Conservation (phyloP, 2,113 vertebrate species). For the Cavia aperea region DNA sequence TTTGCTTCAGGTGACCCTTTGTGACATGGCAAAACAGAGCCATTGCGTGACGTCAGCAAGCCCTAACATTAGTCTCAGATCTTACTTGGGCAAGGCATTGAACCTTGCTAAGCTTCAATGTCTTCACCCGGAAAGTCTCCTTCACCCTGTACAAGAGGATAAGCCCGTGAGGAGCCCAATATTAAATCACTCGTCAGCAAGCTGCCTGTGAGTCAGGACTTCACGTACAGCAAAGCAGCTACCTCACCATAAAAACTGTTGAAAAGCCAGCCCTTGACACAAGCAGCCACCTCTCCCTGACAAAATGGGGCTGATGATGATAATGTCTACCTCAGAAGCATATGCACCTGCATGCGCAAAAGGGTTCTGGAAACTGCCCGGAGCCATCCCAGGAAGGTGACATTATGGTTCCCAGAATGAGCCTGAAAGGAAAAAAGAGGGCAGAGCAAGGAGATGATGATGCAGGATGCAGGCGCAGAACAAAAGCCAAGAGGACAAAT, state of each 20-base stretch:
- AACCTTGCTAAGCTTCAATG: neutral
- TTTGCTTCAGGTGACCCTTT: neutral
- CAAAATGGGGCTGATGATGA: slow-evolving; percentile 7
- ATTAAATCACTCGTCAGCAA: slow-evolving; percentile 38
- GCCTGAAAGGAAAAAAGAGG: neutral
- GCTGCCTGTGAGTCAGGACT: slow-evolving; percentile 52
- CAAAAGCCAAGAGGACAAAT: neutral
- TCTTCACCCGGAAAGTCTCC: slow-evolving; percentile 31
- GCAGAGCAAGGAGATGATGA: neutral
- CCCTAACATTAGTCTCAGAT: slow-evolving; percentile 33
- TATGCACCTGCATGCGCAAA: neutral
- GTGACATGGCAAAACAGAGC: neutral
- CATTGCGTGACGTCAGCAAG: rapidly evolving
- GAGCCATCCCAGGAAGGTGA: neutral
- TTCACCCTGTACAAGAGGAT: slow-evolving; percentile 19
- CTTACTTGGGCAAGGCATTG: slow-evolving; percentile 36
- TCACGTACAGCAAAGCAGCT: slow-evolving; percentile 16
- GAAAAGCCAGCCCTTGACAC: slow-evolving; percentile 52
- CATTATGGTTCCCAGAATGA: neutral
- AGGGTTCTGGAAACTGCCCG: neutral
- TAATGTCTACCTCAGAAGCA: slow-evolving; percentile 18
- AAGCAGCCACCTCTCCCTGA: slow-evolving; percentile 40
- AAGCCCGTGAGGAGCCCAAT: neutral
- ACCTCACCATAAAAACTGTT: slow-evolving; percentile 27
- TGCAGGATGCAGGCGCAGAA: neutral